Evolutionary conservation across 2,888 invertebrate species (phyloP).

Genomic region (Oithona nana): DNA sequence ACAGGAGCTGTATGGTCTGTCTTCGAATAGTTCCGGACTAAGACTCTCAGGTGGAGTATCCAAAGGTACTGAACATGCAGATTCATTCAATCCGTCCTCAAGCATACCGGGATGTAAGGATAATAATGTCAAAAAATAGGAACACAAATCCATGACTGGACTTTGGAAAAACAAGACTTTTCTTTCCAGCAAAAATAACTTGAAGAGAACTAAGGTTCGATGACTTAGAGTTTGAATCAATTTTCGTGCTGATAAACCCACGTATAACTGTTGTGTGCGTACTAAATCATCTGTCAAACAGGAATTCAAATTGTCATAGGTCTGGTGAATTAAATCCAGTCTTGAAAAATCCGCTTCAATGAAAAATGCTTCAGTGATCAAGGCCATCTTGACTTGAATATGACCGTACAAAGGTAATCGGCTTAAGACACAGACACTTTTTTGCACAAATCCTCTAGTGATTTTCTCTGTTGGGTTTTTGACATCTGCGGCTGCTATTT

Average conservation of each 20-base stretch:
- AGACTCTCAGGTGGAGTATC: constrained; percentile 4
- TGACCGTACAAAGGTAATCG: constrained; percentile 78
- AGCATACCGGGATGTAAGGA: constrained; percentile 78
- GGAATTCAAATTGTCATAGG: constrained; percentile 72
- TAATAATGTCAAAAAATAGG: constrained; percentile 62
- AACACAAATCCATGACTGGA: constrained; percentile 66
- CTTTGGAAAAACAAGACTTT: constrained; percentile 78
- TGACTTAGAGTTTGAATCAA: constrained; percentile 48
- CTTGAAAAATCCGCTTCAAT: constrained; percentile 63
- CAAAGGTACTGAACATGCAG: constrained; percentile 33
- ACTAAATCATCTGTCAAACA: constrained; percentile 42
- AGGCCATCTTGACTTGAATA: constrained; percentile 69
- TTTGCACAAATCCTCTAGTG: constrained; percentile 91
- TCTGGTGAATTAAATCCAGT: constrained; percentile 46
- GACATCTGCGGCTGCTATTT: constrained; percentile 72
- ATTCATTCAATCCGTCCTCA: constrained; percentile 58
- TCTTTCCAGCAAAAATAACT: constrained; percentile 68
- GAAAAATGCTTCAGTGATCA: constrained; percentile 94
- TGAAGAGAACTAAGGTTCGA: constrained; percentile 76
- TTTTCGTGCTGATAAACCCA: constrained; percentile 34
- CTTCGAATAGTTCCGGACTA: background rate
- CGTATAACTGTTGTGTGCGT: constrained; percentile 40
- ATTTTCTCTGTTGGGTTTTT: constrained; percentile 81
- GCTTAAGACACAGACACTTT: constrained; percentile 88
- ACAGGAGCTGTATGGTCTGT: background rate